Conservation (phyloP, 2,888 invertebrate genomes). For the Amorpha juglandis region DNA sequence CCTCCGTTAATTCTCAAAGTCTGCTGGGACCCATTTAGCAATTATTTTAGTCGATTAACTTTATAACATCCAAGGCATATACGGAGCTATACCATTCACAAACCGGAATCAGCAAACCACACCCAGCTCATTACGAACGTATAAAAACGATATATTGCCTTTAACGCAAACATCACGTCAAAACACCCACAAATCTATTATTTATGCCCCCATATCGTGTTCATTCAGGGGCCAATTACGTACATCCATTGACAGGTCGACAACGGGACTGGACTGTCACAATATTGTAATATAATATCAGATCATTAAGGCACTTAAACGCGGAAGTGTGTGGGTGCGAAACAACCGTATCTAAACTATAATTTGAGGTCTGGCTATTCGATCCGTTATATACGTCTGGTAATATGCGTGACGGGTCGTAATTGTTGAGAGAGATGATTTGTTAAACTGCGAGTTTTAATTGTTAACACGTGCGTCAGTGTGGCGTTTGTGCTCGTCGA, state of each 20-base stretch:
- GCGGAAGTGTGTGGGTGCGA: constrained; percentile 83
- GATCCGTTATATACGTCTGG: constrained; percentile 62
- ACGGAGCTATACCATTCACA: neutral
- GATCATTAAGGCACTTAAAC: constrained; percentile 76
- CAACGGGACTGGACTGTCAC: constrained; percentile 64
- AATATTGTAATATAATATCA: constrained; percentile 79
- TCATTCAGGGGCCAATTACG: constrained; percentile 67
- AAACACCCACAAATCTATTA: constrained; percentile 56
- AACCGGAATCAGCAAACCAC: constrained; percentile 29
- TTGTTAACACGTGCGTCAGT: constrained; percentile 78
- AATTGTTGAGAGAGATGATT: constrained; percentile 74
- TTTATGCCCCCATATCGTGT: constrained; percentile 59
- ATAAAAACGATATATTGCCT: constrained; percentile 43
- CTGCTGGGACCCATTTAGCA: neutral
- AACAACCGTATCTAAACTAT: constrained; percentile 82
- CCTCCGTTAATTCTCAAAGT: neutral
- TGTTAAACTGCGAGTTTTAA: constrained; percentile 74
- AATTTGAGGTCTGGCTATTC: constrained; percentile 76
- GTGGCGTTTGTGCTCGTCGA: constrained; percentile 56
- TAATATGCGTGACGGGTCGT: constrained; percentile 74
- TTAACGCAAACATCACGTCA: constrained; percentile 39
- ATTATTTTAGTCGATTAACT: neutral
- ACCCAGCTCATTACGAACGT: constrained; percentile 42
- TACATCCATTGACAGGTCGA: constrained; percentile 64
- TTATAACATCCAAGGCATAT: neutral